Evolutionary conservation across 2,888 invertebrate genomes (phyloP).

Genomic region (Polietes domitor): DNA sequence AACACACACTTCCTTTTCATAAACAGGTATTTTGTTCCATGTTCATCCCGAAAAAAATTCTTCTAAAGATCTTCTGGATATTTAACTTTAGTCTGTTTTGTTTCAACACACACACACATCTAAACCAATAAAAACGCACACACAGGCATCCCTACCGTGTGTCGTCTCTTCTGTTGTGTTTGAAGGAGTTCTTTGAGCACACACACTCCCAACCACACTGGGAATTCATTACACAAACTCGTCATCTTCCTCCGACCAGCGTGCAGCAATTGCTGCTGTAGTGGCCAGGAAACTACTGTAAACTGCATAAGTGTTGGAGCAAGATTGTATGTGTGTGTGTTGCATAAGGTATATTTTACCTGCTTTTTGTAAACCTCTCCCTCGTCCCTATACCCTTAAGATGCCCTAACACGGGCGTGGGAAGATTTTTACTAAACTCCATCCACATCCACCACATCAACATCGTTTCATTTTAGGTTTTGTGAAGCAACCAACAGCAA

Average conservation of each 20-base stretch:
- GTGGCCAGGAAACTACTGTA: constrained; percentile 30
- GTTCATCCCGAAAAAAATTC: constrained; percentile 17
- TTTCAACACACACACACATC: constrained; percentile 5
- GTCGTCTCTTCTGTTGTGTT: not conserved
- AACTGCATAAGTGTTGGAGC: not conserved
- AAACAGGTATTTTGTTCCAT: constrained; percentile 58
- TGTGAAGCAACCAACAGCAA: not conserved
- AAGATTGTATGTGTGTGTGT: not conserved
- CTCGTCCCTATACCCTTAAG: constrained; percentile 60
- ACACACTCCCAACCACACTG: not conserved
- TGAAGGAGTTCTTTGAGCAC: not conserved
- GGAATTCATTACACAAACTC: constrained; percentile 9
- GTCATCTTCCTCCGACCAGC: not conserved
- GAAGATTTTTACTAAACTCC: constrained; percentile 77
- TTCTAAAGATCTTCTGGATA: constrained; percentile 22
- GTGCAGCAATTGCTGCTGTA: constrained; percentile 1
- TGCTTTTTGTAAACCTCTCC: constrained; percentile 65
- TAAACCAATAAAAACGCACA: constrained; percentile 17
- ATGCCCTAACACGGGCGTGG: constrained; percentile 77
- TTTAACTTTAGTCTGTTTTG: constrained; percentile 14
- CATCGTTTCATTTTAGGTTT: constrained; percentile 33
- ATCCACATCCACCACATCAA: constrained; percentile 28
- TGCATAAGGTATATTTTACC: constrained; percentile 54
- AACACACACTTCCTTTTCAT: constrained; percentile 66
- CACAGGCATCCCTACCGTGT: constrained; percentile 2